These are phyloP conservation scores for Hesperophylax magnus DNA, from an alignment of 1,140 invertebrate species.

Conservation along the genomic window DNA sequence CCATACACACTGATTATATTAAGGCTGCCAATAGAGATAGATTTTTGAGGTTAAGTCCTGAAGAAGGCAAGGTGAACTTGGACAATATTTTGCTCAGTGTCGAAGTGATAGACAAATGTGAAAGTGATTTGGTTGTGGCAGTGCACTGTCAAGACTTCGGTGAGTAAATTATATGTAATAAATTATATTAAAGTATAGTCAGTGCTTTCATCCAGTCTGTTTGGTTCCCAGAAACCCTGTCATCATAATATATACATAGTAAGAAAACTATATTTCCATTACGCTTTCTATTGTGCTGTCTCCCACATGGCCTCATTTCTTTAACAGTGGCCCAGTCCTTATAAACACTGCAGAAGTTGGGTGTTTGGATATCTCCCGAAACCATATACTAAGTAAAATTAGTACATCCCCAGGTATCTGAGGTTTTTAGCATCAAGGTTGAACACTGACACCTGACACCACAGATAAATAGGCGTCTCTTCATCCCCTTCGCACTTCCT, in stretches of 20 bases:
- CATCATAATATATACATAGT: too few species aligned
- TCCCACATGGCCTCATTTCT: neutral
- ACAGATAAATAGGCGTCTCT: neutral
- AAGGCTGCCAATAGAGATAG: constrained; percentile 52
- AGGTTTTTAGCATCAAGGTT: too few species aligned
- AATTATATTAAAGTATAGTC: neutral
- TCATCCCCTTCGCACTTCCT: too few species aligned
- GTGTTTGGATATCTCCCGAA: too few species aligned
- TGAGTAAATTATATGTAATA: constrained; percentile 62
- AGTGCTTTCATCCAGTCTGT: too few species aligned
- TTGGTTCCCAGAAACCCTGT: too few species aligned
- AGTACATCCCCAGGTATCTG: too few species aligned
- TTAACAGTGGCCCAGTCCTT: neutral
- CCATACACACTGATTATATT: constrained; percentile 63
- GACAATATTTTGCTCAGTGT: constrained; percentile 65
- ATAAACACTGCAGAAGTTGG: too few species aligned
- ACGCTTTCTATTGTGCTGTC: too few species aligned
- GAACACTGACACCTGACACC: too few species aligned
- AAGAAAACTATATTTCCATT: too few species aligned
- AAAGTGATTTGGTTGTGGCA: constrained; percentile 67
- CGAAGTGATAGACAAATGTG: constrained; percentile 64
- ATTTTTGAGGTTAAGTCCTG: constrained; percentile 20
- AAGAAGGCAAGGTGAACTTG: neutral
- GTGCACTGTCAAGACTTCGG: constrained; percentile 73
- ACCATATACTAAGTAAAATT: too few species aligned